Percentiles rank a stretch among this genome's conserved stretches.
Conservation (phyloP, 1,140 invertebrate species). For the Orius laevigatus region DNA sequence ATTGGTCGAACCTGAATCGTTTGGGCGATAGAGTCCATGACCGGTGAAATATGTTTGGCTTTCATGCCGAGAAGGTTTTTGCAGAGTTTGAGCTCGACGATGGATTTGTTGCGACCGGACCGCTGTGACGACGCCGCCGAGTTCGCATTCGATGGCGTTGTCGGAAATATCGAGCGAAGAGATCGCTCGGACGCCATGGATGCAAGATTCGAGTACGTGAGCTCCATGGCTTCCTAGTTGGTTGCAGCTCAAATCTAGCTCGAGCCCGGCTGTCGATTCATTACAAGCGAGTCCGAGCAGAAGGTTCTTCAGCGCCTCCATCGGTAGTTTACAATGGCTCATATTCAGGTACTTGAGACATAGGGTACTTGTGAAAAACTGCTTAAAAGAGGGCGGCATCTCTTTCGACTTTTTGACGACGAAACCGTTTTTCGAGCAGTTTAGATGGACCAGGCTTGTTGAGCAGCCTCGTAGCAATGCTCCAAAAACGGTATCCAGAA, state of each 20-base stretch:
- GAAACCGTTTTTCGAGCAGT: constrained; percentile 77
- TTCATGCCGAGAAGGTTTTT: constrained; percentile 48
- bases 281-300: constrained; percentile 83
- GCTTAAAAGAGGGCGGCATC: constrained; percentile 83
- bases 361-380: constrained; percentile 83
- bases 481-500: constrained; percentile 82
- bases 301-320: constrained; percentile 82
- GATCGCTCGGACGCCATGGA: constrained; percentile 76
- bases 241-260: constrained; percentile 76
- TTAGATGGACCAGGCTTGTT: constrained; percentile 68
- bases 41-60: constrained; percentile 57
- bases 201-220: constrained; percentile 78
- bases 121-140: constrained; percentile 69
- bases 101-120: constrained; percentile 80
- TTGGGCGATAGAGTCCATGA: constrained; percentile 68
- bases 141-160: constrained; percentile 81
- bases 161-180: constrained; percentile 80
- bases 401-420: constrained; percentile 72
- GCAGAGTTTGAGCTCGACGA: constrained; percentile 61
- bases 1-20: constrained; percentile 45
- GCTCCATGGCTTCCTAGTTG: constrained; percentile 68
- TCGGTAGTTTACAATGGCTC: constrained; percentile 74
- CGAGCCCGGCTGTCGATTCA: constrained; percentile 70
- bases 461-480: constrained; percentile 79
- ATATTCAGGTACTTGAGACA: constrained; percentile 76